Conservation (phyloP, 1,140 invertebrate genomes). For the Eciton burchellii region DNA sequence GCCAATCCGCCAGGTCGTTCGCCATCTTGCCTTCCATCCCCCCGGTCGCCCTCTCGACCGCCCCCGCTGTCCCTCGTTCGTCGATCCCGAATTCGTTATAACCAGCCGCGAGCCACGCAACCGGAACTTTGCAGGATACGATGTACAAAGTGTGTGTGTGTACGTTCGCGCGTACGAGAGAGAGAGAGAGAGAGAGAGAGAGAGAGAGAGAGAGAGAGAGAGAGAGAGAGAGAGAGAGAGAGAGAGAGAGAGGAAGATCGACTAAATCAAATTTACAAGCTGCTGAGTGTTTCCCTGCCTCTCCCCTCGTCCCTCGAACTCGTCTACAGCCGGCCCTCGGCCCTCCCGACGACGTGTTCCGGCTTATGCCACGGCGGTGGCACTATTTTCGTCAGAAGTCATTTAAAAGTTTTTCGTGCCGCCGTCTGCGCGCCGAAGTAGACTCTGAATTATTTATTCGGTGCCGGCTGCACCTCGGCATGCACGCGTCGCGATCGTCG, state of each 20-base stretch:
- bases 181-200: conserved; percentile 32
- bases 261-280: conserved; percentile 70
- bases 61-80: conserved; percentile 54
- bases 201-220: neutral
- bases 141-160: conserved; percentile 55
- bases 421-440: conserved; percentile 52
- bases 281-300: conserved; percentile 61
- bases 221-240: conserved; percentile 44
- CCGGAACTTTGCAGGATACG: conserved; percentile 69
- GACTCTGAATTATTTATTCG: conserved; percentile 58
- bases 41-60: neutral
- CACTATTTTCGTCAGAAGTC: conserved; percentile 58
- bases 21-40: conserved; percentile 28
- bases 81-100: conserved; percentile 70
- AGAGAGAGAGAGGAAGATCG: conserved; percentile 43
- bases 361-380: conserved; percentile 44
- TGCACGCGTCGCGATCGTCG: conserved; percentile 31
- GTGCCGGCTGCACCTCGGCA: conserved; percentile 28
- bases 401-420: conserved; percentile 64
- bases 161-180: too few relatives aligned
- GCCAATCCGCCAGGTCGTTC: neutral
- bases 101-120: conserved; percentile 67
- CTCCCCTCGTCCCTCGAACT: neutral
- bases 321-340: conserved; percentile 10
- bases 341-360: conserved; percentile 31